phyloP scores from a whole-genome alignment of 23 tunicate species.

The Halocynthia aurantium region DNA sequence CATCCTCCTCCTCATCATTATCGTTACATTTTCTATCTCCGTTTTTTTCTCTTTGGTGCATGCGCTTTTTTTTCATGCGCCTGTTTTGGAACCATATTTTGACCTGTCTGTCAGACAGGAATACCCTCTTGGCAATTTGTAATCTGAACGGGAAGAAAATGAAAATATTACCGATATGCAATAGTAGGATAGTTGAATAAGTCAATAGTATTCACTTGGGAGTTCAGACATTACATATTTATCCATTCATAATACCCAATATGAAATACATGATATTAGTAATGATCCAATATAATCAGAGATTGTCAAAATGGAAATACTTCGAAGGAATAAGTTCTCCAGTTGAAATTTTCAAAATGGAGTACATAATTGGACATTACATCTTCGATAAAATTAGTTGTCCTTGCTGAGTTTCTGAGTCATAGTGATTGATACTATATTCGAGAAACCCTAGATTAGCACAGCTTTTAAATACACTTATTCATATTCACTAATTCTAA shows the following conservation, averaged over 20 bases:
- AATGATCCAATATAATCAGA: background rate
- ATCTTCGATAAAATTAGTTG: too few species aligned
- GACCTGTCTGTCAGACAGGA: conserved; percentile 87
- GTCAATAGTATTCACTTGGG: background rate
- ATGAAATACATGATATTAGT: background rate
- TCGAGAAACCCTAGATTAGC: too few species aligned
- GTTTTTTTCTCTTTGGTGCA: conserved; percentile 46
- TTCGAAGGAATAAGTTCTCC: too few species aligned
- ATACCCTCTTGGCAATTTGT: conserved; percentile 64
- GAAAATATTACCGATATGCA: background rate
- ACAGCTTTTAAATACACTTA: too few species aligned
- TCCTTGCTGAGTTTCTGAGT: too few species aligned
- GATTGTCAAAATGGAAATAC: too few species aligned
- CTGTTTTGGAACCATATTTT: conserved; percentile 87
- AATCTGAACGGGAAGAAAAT: background rate
- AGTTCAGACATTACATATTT: too few species aligned
- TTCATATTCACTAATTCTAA: too few species aligned
- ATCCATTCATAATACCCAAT: too few species aligned
- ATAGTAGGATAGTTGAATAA: background rate
- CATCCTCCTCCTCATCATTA: conserved; percentile 7
- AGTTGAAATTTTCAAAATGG: too few species aligned
- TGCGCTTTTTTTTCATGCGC: conserved; percentile 94
- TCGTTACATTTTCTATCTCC: conserved; percentile 5
- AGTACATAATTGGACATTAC: too few species aligned
- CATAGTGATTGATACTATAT: too few species aligned